Evolutionary conservation across 1,140 invertebrate genomes (phyloP), one percentile per base, ranked within the genome.

Genomic region (Drosophila guanche): DNA sequence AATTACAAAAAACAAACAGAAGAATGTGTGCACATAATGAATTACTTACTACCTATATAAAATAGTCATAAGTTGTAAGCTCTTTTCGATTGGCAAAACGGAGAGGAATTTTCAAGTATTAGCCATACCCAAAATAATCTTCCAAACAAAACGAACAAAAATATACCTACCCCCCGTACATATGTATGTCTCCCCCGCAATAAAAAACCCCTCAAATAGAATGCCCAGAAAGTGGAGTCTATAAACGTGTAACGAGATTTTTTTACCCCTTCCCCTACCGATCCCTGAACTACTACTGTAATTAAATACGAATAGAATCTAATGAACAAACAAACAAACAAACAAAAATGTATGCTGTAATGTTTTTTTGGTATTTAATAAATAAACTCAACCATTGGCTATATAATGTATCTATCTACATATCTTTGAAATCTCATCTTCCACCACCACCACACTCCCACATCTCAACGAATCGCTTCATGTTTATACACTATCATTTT

Each of bases 41-140:
- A 53, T 68, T 58, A 76, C 66, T 68, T 58, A 76, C 62, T 75
- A 56, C 60, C 66, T 56, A 41, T 68, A 76, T 59, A 51, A 73
- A 79, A 73, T 86, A 86, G 81, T 86, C 81, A 86, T 86, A 86
- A 86, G 81, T 88, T 70, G 61, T 86, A 88, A 88, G 81, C 74
- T 78, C 81, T 54, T 63, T 37, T 37, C 51, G 48, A 73, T 85
- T 80, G 72, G 71, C 80, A 60, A 55, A 37, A 57, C 27, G 51
- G 52, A 65, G 52, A 65, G 54, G 59, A 74, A 77, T 81, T 86
- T 37, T 25, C 81, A 80, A 86, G 81, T 86, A 86, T 86, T 86
- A 84, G 73, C 68, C 67, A 59, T 62, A 72, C 60, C 40, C 59
- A 53, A 47, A 45, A 8, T 59, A 65, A n/a, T 22, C 46, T 40